Evolutionary conservation across 2,797 vertebrate species (phyloP), one percentile per base, ranked within the genome.

Genomic region (Helarctos malayanus): DNA sequence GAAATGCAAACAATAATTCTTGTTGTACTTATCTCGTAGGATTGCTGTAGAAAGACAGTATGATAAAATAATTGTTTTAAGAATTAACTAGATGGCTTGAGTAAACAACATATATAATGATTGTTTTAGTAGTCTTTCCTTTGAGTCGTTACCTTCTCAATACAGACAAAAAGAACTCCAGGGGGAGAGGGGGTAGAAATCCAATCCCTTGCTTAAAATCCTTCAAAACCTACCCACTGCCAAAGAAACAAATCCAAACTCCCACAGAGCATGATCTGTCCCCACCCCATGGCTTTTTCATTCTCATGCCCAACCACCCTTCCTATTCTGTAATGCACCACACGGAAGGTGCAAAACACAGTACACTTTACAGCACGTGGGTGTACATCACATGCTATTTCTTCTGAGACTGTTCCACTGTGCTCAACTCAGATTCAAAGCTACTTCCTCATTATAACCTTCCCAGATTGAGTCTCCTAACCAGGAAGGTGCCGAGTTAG

Each of bases 21-120:
- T 45, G 35, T 52, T 41, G 35, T 80, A 68, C 25, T 89, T 93
- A 63, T 32, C 81, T 71, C 47, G 7, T 25, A 92, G 32, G 73
- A 94, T 13, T 91, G 56, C 76, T 76, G n/a, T 75, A 13, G 41
- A 56, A 89, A 83, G 52, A 41, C 5, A 80, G 68, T 61, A 82
- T 8, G 71, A 92, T 89, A 79, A 95, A 96, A 57, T 54, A 78
- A 65, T 57, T 88, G n/a, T 79, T 59, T 52, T 35, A 89, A 94
- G 92, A 82, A 86, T 54, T 81, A 91, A 57, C 18, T 69, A 56
- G 75, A 80, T 38, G 91, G 23, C 23, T 75, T 97, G 32, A 92
- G 83, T 69, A 79, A 88, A 82, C 41, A 93, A 47, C 32, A 19
- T 29, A 49, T 38, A 56, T 76, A 80, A 54, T 68, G 54, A 85